These are phyloP conservation scores for Agrochola lychnidis DNA, from an alignment of 2,888 invertebrate genomes.

Conservation along the genomic window DNA sequence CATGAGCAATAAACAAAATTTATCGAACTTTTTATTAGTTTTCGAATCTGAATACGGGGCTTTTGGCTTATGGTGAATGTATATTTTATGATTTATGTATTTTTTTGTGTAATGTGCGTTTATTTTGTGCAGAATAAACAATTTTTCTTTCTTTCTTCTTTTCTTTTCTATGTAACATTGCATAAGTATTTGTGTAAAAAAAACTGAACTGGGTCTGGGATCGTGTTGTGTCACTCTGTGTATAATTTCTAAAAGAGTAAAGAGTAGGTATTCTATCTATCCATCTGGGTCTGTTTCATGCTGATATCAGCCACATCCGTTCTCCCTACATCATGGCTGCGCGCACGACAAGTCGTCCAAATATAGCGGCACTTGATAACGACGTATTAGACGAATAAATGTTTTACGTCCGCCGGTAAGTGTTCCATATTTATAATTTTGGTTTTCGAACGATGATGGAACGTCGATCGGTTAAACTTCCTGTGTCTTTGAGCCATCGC, in stretches of 20 bases:
- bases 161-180: background rate
- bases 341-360: conserved; percentile 83
- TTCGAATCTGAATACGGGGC: no score
- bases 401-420: conserved; percentile 84
- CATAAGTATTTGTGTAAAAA: no score
- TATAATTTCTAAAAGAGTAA: no score
- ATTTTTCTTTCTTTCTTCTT: no score
- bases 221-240: no score
- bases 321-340: conserved; percentile 56
- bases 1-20: no score
- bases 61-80: no score
- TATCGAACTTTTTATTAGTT: no score
- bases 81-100: no score
- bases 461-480: conserved; percentile 65
- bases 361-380: conserved; percentile 88
- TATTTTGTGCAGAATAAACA: no score
- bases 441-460: conserved; percentile 72
- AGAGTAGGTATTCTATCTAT: no score
- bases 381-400: conserved; percentile 85
- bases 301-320: conserved; percentile 68
- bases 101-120: no score
- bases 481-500: conserved; percentile 53
- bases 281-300: background rate
- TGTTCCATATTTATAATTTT: conserved; percentile 83
- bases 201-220: background rate